Evolutionary conservation across 2,113 vertebrate species (phyloP), one percentile per base, ranked within the genome.

Genomic region (Sakesphorus luctuosus): DNA sequence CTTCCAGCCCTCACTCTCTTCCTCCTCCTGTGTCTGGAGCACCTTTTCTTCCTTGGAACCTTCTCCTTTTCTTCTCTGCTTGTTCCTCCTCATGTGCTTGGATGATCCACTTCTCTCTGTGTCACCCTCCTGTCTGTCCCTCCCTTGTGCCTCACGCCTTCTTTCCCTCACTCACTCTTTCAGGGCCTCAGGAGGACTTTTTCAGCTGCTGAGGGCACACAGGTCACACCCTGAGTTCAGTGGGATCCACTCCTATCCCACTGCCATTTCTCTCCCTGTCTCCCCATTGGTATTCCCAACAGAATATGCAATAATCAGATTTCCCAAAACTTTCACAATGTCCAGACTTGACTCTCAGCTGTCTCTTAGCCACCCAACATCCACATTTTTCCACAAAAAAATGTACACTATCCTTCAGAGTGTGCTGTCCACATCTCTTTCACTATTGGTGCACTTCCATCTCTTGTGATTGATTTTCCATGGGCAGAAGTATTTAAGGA

Each of bases 401-500:
- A 59, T 12, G 50, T 12, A 35, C 24, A 10, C 13, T 19, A 3
- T 18, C 55, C 26, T 66, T 52, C n/a, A 52, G 59, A 58, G 26
- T 1, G 0, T 11, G 13, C 38, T 35, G 2, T 35, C 71, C 75
- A 50, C 17, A 18, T 4, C 2, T 7, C 7, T 50, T 43, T 35
- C 11, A 28, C 35, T 67, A 21, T 24, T 29, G n/a, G 17, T 35
- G 31, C 16, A 7, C 18, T 88, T 82, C 33, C 4, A 46, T 26
- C 40, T 72, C 67, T 31, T 26, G 29, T 35, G 38, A 79, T 67
- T 61, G 56, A 33, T 9, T 53, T 16, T 16, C n/a, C 18, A 18
- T 17, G 55, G 19, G 11, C 10, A 80, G 38, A 33, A 63, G 13
- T 15, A 50, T 21, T 75, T 62, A 9, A 0, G 0, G 26, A 82